Percentiles rank a stretch among this genome's conserved stretches.
Evolutionary conservation across 2,797 vertebrate genomes (phyloP).

Genomic region (Pogoniulus pusillus): DNA sequence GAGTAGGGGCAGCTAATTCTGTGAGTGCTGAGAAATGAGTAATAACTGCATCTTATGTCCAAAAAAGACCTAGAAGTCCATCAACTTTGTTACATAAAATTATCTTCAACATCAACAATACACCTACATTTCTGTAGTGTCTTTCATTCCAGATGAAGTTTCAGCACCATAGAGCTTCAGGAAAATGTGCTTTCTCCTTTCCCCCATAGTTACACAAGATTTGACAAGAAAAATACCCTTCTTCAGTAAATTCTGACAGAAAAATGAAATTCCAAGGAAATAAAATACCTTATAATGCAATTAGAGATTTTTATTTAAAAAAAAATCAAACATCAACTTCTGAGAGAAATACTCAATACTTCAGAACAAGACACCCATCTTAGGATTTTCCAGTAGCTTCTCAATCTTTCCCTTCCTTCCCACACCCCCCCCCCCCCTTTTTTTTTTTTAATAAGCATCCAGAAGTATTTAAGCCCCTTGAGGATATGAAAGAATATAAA

Average conservation of each 20-base stretch:
- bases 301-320: conserved; percentile 19
- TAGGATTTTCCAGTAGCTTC: conserved; percentile 1
- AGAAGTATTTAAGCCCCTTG: neutral
- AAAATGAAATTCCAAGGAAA: conserved; percentile 52
- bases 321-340: neutral
- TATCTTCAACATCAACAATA: conserved; percentile 50
- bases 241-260: conserved; percentile 41
- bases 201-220: conserved; percentile 31
- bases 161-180: neutral
- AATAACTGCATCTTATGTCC: neutral
- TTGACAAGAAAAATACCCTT: conserved; percentile 71
- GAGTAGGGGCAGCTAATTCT: neutral
- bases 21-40: neutral
- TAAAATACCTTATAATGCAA: conserved; percentile 21
- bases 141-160: conserved; percentile 53
- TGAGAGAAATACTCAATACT: neutral
- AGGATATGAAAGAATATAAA: conserved; percentile 2
- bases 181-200: conserved; percentile 28
- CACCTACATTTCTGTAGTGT: conserved; percentile 47
- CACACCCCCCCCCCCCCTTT: rapidly evolving
- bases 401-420: neutral
- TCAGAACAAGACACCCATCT: neutral
- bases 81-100: conserved; percentile 44
- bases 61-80: neutral
- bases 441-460: neutral